These are phyloP conservation scores for Andinoacara biseriatus DNA, from an alignment of 2,113 vertebrate species.

Conservation along the genomic window DNA sequence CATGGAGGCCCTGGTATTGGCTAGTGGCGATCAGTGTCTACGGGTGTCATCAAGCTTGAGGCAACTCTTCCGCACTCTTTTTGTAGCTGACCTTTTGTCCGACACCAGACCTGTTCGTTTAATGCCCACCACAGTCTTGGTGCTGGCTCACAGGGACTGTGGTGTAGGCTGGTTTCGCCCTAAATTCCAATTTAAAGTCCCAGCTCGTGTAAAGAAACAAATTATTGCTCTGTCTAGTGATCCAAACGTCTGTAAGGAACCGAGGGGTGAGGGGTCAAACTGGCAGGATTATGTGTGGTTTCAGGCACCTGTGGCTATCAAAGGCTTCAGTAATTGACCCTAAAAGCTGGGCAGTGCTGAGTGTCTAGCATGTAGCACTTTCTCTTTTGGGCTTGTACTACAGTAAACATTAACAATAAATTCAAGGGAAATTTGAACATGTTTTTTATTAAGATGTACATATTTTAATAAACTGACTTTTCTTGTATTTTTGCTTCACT, in stretches of 20 bases:
- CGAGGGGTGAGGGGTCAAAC: constrained; percentile 20
- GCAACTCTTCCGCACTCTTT: constrained; percentile 91
- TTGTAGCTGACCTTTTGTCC: constrained; percentile 90
- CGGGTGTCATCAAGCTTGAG: constrained; percentile 85
- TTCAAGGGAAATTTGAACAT: constrained; percentile 10
- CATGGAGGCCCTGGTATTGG: constrained; percentile 84
- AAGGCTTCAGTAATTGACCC: constrained; percentile 85
- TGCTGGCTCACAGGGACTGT: constrained; percentile 88
- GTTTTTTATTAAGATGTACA: constrained; percentile 16
- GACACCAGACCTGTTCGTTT: constrained; percentile 85
- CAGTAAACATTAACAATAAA: constrained; percentile 29
- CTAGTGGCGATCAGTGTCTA: constrained; percentile 79
- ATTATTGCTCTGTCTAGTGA: constrained; percentile 85
- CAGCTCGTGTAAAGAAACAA: constrained; percentile 84
- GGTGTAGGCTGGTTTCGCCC: constrained; percentile 92
- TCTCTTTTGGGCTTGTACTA: not conserved
- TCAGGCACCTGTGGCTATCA: constrained; percentile 90
- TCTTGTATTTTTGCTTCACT: not conserved
- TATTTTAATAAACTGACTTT: constrained; percentile 37
- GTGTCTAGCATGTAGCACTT: not conserved
- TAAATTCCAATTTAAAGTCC: constrained; percentile 90
- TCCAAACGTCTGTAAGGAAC: constrained; percentile 16
- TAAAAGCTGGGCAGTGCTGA: not conserved
- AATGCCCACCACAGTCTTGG: constrained; percentile 85
- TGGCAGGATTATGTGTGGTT: constrained; percentile 94